These are phyloP conservation scores for Grallaria varia DNA, from an alignment of 2,113 vertebrate genomes.

Conservation along the genomic window DNA sequence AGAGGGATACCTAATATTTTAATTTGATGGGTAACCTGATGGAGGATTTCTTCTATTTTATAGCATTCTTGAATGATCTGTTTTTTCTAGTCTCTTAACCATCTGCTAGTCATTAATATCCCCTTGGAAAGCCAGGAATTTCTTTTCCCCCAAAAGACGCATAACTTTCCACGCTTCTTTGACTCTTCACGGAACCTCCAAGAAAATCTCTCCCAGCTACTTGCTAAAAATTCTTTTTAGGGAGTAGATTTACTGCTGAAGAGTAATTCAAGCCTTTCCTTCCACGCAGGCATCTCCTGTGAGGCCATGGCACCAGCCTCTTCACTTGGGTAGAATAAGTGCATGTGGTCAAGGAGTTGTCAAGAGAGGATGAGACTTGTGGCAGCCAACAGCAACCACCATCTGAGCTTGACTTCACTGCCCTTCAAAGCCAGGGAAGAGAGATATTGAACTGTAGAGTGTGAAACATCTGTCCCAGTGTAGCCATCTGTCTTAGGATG, in stretches of 20 bases:
- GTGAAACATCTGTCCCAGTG: background rate
- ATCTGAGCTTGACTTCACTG: background rate
- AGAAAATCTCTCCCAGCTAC: conserved; percentile 20
- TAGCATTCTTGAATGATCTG: background rate
- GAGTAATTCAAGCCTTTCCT: background rate
- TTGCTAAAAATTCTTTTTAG: conserved; percentile 2
- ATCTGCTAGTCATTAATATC: conserved; percentile 39
- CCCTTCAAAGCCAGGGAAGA: background rate
- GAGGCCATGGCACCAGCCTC: rapidly evolving
- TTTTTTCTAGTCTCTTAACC: background rate
- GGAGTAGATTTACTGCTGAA: background rate
- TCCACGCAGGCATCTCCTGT: background rate
- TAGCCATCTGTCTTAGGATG: background rate
- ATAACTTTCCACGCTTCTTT: conserved; percentile 3
- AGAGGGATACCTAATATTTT: background rate
- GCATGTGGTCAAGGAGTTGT: background rate
- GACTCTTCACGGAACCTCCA: background rate
- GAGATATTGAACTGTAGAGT: background rate
- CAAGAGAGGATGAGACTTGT: background rate
- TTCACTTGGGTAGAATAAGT: background rate
- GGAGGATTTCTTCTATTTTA: background rate
- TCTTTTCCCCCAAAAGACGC: background rate
- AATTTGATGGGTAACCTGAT: background rate
- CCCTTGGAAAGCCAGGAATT: background rate
- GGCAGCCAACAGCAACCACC: background rate